Base-by-base conservation (phyloP, 2,113 vertebrate species). In the Hyaena hyaena region DNA sequence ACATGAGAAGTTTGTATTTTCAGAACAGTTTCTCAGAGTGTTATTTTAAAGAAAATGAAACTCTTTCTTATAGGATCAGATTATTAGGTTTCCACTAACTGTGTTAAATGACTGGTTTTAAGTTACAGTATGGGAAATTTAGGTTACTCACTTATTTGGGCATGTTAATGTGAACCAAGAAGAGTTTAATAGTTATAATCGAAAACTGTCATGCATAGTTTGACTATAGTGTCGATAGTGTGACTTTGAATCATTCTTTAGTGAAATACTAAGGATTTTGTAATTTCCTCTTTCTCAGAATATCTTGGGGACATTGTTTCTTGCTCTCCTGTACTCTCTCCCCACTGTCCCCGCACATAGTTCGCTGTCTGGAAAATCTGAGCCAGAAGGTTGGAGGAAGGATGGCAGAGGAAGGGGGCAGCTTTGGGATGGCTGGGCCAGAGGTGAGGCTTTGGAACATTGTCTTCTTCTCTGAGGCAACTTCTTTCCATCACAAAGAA, bases 21-120 rank as follows among this genome's bases (percentile, higher is more conserved):
- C 95, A 91, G 92, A 83, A 96, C 69, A 96, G 88, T 96, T 97
- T 98, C 88, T 96, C 92, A 91, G 71, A 92, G 87, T 97, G 97
- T 97, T 98, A 96, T 97, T 98, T 96, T 97, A 95, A 97, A 96
- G 97, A 98, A 98, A 98, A 90, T 93, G 97, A 98, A 98, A 98
- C 97, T 98, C 95, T 98, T 97, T 97, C 97, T 97, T 86, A 73
- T 28, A 93, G 93, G 81, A 91, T 96, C 94, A 92, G 93, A 80
- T 97, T 97, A 98, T 98, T 97, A 45, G n/a, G 93, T 98, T 98
- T 98, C 97, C 82, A 91, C 90, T 94, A 94, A 97, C 92, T 96
- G 84, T 94, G 90, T 96, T 96, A 97, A 97, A 96, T 96, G 95
- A 61, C 83, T 84, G 82, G 96, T 98, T 97, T 98, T 96, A 80